These are phyloP conservation scores for Peromyscus eremicus DNA, from an alignment of 2,797 vertebrate genomes.

Conservation along the genomic window DNA sequence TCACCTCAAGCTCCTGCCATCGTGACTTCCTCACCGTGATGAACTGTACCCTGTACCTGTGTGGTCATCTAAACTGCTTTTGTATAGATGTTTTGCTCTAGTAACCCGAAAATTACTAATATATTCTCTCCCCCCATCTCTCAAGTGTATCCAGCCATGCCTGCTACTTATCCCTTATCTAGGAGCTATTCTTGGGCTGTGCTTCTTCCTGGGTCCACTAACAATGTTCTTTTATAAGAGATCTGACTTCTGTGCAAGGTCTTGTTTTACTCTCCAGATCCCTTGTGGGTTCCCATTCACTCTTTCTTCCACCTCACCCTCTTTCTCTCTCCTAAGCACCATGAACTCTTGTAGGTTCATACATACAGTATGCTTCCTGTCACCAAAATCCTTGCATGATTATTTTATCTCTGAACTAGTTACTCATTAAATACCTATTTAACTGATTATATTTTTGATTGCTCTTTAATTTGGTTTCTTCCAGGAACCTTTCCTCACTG, in stretches of 20 bases:
- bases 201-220: no score
- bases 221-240: neutral
- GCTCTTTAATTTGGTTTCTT: neutral
- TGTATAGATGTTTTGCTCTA: neutral
- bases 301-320: neutral
- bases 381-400: neutral
- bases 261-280: neutral
- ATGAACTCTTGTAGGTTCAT: neutral
- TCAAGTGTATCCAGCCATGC: neutral
- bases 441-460: neutral
- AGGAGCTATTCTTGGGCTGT: neutral
- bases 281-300: no score
- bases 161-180: neutral
- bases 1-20: neutral
- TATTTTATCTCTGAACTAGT: neutral
- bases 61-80: neutral
- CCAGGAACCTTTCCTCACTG: neutral
- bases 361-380: neutral
- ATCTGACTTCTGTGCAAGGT: neutral
- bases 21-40: neutral
- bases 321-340: neutral
- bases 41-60: neutral
- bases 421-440: neutral
- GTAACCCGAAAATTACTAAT: neutral
- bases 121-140: neutral